These are phyloP conservation scores for Perodicticus potto DNA, from an alignment of 2,797 vertebrate genomes.

Conservation along the genomic window DNA sequence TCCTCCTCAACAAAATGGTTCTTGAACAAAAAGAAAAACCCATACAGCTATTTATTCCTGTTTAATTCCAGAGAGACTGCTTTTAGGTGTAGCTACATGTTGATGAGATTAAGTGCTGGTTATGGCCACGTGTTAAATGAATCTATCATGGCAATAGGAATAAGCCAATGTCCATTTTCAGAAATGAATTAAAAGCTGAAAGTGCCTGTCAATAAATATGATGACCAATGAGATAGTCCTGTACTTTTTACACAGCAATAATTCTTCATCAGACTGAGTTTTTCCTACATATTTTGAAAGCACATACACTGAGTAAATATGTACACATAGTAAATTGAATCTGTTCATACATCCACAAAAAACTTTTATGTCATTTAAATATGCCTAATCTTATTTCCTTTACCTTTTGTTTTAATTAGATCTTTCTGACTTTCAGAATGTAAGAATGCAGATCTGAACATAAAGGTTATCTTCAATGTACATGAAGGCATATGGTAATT, in stretches of 20 bases:
- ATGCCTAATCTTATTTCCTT: conserved; percentile 39
- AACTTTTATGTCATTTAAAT: conserved; percentile 39
- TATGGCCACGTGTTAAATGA: conserved; percentile 67
- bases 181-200: conserved; percentile 87
- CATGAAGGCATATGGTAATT: background rate
- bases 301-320: background rate
- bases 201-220: conserved; percentile 88
- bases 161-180: conserved; percentile 81
- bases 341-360: background rate
- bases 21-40: conserved; percentile 59
- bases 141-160: conserved; percentile 73
- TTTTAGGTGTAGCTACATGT: conserved; percentile 74
- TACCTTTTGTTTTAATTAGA: conserved; percentile 30
- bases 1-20: conserved; percentile 68
- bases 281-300: conserved; percentile 47
- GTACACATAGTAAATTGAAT: conserved; percentile 54
- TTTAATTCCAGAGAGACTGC: conserved; percentile 74
- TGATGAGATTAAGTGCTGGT: conserved; percentile 64
- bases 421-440: background rate
- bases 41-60: conserved; percentile 76
- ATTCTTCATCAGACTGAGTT: conserved; percentile 70
- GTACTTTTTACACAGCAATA: conserved; percentile 89
- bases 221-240: conserved; percentile 86
- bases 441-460: background rate
- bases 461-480: conserved; percentile 12